Base-by-base conservation (phyloP, 2,797 vertebrate species). In the Meda fulgida region DNA sequence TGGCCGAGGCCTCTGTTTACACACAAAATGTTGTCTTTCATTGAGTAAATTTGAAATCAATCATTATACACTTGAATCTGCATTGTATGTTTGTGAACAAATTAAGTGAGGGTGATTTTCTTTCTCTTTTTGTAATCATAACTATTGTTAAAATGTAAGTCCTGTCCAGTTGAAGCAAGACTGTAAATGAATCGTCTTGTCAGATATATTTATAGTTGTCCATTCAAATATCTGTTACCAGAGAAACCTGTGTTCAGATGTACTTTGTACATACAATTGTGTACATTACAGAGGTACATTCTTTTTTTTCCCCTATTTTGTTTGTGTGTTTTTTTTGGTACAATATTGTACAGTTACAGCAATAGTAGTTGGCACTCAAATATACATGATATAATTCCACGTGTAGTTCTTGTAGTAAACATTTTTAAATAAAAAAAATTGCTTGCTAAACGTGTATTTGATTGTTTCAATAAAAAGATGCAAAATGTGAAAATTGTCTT, bases 281-380 rank as follows among this genome's bases (percentile, higher is more conserved):
- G 96, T 97, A 97, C 96, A 96, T 97, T 96, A 95, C 96, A 96
- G 96, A 97, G 96, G 96, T 97, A 96, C 96, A 96, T 91, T 95
- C 90, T 92, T 84, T 84, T 43, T 89, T 92, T 94, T 91, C 86
- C 80, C 36, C 19, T 70, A 53, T 29, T 83, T 83, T 51, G 71
- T 65, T 69, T 60, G 48, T 78, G 75, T 92, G 93, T 94, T 87
- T 26, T 79, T 91, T 94, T 93, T 94, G 94, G 94, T 95, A 95
- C 95, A 96, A 92, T 95, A 96, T 95, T 96, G 95, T 96, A 96
- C 95, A 96, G 95, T 95, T 94, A 95, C 94, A 94, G 95, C 95
- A 95, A 96, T 95, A 96, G 95, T 94, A 93, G 93, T 94, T 94
- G 94, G 94, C 94, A 95, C 89, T 89, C 91, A 93, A 95, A 95